phyloP scores from a whole-genome alignment of 2,113 vertebrate species.

The Columba janthina region DNA sequence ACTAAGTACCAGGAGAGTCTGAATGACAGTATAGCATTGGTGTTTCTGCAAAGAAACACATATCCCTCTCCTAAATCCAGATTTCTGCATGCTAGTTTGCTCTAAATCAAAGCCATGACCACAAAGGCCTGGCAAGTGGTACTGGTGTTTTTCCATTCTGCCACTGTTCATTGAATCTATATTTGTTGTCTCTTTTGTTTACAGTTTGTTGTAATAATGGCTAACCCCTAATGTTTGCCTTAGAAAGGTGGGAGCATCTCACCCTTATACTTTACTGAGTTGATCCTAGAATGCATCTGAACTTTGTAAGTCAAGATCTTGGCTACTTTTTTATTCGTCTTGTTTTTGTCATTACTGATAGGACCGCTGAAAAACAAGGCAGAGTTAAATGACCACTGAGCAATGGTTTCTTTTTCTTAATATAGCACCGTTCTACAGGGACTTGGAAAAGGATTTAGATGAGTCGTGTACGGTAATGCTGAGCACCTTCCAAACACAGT shows the following conservation, averaged over 20 bases:
- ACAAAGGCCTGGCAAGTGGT: background rate
- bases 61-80: background rate
- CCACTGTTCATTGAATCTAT: background rate
- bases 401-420: background rate
- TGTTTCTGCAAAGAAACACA: background rate
- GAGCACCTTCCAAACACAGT: conserved; percentile 60
- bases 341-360: conserved; percentile 39
- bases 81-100: background rate
- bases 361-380: background rate
- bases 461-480: background rate
- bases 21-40: background rate
- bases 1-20: background rate
- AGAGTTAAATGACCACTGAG: background rate
- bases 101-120: background rate
- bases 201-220: background rate
- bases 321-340: background rate
- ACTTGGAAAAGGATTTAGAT: conserved; percentile 13
- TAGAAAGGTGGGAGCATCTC: background rate
- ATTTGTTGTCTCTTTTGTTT: background rate
- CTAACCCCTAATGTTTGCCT: background rate
- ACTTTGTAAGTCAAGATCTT: background rate
- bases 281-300: background rate
- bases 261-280: background rate
- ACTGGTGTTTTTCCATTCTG: background rate
- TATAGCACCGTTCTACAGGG: background rate